These are phyloP conservation scores for Lagopus muta DNA, from an alignment of 2,113 vertebrate species.

Conservation along the genomic window DNA sequence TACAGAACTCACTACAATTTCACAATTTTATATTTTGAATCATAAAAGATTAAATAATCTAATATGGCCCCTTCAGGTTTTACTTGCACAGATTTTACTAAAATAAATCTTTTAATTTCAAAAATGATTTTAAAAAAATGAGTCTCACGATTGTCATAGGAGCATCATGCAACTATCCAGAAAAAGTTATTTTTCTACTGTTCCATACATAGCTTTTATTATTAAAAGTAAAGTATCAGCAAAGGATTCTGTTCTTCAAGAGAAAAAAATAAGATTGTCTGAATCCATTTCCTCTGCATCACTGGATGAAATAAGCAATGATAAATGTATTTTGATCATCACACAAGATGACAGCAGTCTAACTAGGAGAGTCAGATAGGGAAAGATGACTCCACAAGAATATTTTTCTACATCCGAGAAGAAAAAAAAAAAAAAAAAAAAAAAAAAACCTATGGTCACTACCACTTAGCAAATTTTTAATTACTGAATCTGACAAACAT, in stretches of 20 bases:
- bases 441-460: neutral
- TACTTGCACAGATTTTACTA: neutral
- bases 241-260: neutral
- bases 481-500: conserved; percentile 19
- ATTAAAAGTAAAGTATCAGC: neutral
- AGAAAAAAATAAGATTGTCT: neutral
- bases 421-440: neutral
- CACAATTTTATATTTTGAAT: neutral
- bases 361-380: neutral
- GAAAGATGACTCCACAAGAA: neutral
- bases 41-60: neutral
- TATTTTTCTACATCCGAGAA: neutral
- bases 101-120: neutral
- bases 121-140: neutral
- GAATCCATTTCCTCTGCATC: neutral
- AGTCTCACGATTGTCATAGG: neutral
- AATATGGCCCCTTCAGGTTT: neutral
- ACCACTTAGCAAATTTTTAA: conserved; percentile 14
- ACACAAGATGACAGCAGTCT: neutral
- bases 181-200: neutral
- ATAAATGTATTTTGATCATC: neutral
- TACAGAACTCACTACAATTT: neutral
- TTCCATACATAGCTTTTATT: neutral
- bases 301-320: neutral
- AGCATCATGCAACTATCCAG: neutral